Percentiles rank a stretch among this genome's conserved stretches.
These are phyloP conservation scores for Larimichthys polyactis DNA, from an alignment of 2,113 vertebrate genomes.

Conservation along the genomic window DNA sequence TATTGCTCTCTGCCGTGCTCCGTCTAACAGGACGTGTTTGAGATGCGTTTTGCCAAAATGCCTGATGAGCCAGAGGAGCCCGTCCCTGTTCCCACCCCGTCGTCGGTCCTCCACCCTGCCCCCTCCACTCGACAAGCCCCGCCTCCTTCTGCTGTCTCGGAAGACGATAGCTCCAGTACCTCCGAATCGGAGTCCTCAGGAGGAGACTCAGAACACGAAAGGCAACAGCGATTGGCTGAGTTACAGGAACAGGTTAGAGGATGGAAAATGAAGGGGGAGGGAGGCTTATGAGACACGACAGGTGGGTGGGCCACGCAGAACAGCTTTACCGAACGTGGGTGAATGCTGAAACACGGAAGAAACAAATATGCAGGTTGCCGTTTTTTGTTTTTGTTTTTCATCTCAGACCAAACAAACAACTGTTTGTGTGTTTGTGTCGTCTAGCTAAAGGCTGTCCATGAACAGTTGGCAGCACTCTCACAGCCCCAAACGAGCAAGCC, in stretches of 20 bases:
- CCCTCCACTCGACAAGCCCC: slow-evolving; percentile 86
- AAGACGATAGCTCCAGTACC: slow-evolving; percentile 91
- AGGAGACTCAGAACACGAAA: slow-evolving; percentile 91
- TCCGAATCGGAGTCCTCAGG: slow-evolving; percentile 92
- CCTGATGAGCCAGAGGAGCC: slow-evolving; percentile 91
- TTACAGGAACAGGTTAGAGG: slow-evolving; percentile 93
- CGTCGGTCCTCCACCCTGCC: slow-evolving; percentile 82
- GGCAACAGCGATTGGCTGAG: slow-evolving; percentile 92
- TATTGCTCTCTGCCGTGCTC: neutral
- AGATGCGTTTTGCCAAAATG: slow-evolving; percentile 97
- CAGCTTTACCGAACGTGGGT: slow-evolving; percentile 43
- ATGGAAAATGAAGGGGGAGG: slow-evolving; percentile 57
- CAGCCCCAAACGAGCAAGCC: slow-evolving; percentile 94
- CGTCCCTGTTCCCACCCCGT: slow-evolving; percentile 86
- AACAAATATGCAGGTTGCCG: neutral
- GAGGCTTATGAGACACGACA: slow-evolving; percentile 55
- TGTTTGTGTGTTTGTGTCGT: slow-evolving; percentile 37
- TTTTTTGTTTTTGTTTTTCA: neutral
- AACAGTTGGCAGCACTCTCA: slow-evolving; percentile 94
- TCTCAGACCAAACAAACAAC: neutral
- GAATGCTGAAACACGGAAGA: slow-evolving; percentile 32
- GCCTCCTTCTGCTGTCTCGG: slow-evolving; percentile 86
- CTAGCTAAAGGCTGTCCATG: slow-evolving; percentile 95
- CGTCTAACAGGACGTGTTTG: slow-evolving; percentile 90
- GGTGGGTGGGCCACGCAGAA: slow-evolving; percentile 56